Conservation (phyloP, 1,140 invertebrate genomes). For the Ditylenchus dipsaci region DNA sequence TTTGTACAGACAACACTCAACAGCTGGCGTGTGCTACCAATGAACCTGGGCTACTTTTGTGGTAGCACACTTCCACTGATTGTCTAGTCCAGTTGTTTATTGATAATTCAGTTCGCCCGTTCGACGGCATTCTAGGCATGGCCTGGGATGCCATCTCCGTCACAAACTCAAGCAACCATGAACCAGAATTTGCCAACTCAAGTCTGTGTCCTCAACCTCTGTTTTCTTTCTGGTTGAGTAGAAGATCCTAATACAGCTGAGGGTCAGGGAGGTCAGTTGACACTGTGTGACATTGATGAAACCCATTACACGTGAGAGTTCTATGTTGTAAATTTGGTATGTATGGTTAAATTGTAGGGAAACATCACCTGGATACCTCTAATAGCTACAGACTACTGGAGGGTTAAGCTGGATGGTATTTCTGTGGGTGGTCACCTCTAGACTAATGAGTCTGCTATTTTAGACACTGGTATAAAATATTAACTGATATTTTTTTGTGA, state of each 20-base stretch:
- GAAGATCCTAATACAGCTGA: slow-evolving; percentile 20
- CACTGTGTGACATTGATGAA: slow-evolving; percentile 58
- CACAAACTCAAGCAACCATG: slow-evolving; percentile 60
- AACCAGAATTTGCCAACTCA: slow-evolving; percentile 87
- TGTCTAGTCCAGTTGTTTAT: not conserved
- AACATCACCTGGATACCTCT: slow-evolving; percentile 85
- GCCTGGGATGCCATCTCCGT: slow-evolving; percentile 77
- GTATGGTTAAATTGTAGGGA: slow-evolving; percentile 13
- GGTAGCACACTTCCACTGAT: slow-evolving; percentile 52
- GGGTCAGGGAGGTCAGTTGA: slow-evolving; percentile 56
- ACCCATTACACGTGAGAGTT: slow-evolving; percentile 50
- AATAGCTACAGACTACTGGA: slow-evolving; percentile 85
- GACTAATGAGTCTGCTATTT: not conserved
- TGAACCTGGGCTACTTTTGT: slow-evolving; percentile 82
- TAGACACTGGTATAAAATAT: slow-evolving; percentile 5
- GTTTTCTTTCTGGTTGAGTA: slow-evolving; percentile 86
- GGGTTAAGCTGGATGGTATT: slow-evolving; percentile 80
- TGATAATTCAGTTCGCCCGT: slow-evolving; percentile 69
- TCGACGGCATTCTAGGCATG: slow-evolving; percentile 93
- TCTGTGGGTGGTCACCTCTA: slow-evolving; percentile 13
- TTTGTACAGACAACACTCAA: slow-evolving; percentile 63
- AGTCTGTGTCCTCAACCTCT: slow-evolving; percentile 71
- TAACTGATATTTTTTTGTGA: not conserved
- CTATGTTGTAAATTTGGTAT: not conserved
- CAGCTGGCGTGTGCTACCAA: slow-evolving; percentile 95